A percentile compares a stretch with the other conserved stretches of the same genome.
Evolutionary conservation across 2,888 invertebrate genomes (phyloP).

Genomic region (Hemicrepidius hirtus): DNA sequence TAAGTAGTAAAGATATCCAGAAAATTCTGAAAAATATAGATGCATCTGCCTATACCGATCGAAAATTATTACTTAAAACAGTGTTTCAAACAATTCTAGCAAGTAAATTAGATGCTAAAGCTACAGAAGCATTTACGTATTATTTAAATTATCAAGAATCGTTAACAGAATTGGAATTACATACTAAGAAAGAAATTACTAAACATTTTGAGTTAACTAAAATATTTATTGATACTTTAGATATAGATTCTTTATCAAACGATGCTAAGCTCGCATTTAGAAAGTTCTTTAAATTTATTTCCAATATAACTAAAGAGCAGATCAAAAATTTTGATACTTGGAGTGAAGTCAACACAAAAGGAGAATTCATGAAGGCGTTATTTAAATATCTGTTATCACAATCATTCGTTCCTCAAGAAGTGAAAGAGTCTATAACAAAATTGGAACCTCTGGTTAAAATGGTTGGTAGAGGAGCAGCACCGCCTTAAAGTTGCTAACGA

Average conservation of each 20-base stretch:
- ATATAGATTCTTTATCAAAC: conserved; percentile 46
- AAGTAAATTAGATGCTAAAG: conserved; percentile 13
- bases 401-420: conserved; percentile 36
- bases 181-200: conserved; percentile 53
- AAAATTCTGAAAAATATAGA: conserved; percentile 31
- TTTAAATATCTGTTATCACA: conserved; percentile 47
- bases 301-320: conserved; percentile 22
- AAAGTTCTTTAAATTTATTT: conserved; percentile 50
- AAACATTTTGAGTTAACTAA: conserved; percentile 57
- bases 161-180: conserved; percentile 41
- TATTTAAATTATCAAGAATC: conserved; percentile 42
- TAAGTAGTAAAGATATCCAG: conserved; percentile 34
- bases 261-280: conserved; percentile 53
- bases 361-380: conserved; percentile 52
- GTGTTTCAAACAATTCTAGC: conserved; percentile 25
- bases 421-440: conserved; percentile 47
- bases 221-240: conserved; percentile 55
- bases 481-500: conserved; percentile 42
- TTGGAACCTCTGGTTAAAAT: conserved; percentile 47
- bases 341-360: conserved; percentile 55
- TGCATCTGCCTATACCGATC: conserved; percentile 24
- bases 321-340: conserved; percentile 35
- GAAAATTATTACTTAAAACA: conserved; percentile 22
- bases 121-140: conserved; percentile 45
- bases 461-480: conserved; percentile 51